phyloP scores from a whole-genome alignment of 1,140 invertebrate species.

The Euborellia annulipes region DNA sequence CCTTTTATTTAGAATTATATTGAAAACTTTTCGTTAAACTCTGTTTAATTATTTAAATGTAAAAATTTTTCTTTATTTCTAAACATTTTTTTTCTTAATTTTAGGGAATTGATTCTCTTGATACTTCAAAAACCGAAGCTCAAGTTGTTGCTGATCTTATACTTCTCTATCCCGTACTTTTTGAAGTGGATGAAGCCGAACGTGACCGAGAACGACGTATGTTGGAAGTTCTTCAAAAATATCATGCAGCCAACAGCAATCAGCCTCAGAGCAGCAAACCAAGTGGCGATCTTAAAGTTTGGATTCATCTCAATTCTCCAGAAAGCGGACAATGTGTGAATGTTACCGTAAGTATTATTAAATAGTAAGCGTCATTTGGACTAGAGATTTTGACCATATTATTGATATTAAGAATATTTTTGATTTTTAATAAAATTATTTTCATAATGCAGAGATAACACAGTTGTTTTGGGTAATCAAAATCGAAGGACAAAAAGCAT shows the following conservation, averaged over 20 bases:
- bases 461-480: too few relatives aligned
- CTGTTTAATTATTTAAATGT: too few relatives aligned
- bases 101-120: conserved; percentile 25
- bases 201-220: conserved; percentile 51
- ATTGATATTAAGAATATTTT: too few relatives aligned
- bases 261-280: conserved; percentile 39
- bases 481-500: too few relatives aligned
- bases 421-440: too few relatives aligned
- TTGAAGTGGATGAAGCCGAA: conserved; percentile 39
- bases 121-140: conserved; percentile 45
- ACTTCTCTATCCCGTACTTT: conserved; percentile 37
- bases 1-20: too few relatives aligned
- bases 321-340: conserved; percentile 39
- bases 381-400: too few relatives aligned
- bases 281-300: conserved; percentile 64
- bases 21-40: too few relatives aligned
- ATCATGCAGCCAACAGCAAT: conserved; percentile 35
- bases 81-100: too few relatives aligned
- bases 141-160: conserved; percentile 55
- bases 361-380: too few relatives aligned
- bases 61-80: too few relatives aligned
- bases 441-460: too few relatives aligned
- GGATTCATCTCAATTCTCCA: conserved; percentile 47
- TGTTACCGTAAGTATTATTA: conserved; percentile 42
- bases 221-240: conserved; percentile 46